phyloP scores from a whole-genome alignment of 2,888 invertebrate genomes.

The Amblyteles armatorius region DNA sequence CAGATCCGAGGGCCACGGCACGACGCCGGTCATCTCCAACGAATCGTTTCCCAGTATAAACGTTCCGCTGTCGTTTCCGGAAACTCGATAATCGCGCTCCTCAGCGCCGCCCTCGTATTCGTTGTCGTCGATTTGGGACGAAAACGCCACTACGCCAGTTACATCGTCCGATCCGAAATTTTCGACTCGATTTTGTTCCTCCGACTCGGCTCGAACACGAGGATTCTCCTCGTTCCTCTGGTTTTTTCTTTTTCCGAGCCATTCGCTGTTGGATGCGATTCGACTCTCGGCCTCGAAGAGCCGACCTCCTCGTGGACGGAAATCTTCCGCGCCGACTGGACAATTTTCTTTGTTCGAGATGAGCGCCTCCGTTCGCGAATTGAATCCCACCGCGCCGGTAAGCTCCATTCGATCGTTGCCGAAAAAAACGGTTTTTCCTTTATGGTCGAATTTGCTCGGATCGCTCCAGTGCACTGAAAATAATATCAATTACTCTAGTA shows the following conservation, averaged over 20 bases:
- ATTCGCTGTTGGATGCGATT: background rate
- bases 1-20: slow-evolving; percentile 10
- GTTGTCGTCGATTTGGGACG: background rate
- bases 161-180: slow-evolving; percentile 17
- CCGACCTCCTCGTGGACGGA: background rate
- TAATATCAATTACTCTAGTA: too few species aligned
- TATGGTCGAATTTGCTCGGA: background rate
- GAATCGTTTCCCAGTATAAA: background rate
- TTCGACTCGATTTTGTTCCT: background rate
- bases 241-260: background rate
- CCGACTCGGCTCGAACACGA: background rate
- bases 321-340: background rate
- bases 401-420: slow-evolving; percentile 65
- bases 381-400: slow-evolving; percentile 53
- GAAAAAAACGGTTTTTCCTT: slow-evolving; percentile 11
- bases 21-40: slow-evolving; percentile 67
- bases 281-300: background rate
- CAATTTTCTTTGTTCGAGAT: slow-evolving; percentile 45
- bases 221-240: background rate
- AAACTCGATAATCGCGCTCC: background rate
- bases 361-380: slow-evolving; percentile 53
- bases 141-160: slow-evolving; percentile 22
- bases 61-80: background rate
- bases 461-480: too few species aligned
- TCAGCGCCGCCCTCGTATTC: background rate